Base-by-base conservation (phyloP, 2,113 vertebrate species). In the Rhodinocichla rosea region DNA sequence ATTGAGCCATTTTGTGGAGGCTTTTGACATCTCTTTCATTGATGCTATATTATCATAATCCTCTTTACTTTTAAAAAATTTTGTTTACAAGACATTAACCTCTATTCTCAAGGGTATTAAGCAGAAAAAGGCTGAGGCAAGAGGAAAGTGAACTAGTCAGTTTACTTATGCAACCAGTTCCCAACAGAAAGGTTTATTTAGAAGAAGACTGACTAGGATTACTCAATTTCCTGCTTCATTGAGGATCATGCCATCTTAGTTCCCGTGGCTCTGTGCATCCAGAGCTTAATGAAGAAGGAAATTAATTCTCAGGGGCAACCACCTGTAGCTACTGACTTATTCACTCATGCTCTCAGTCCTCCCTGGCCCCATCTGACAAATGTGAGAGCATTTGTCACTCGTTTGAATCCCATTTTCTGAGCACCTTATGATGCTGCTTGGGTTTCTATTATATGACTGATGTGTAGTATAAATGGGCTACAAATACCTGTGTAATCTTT, bases 211-310 rank as follows among this genome's bases (percentile, higher is more conserved):
- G 64, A 78, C 64, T 83, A 70, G 52, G 83, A 93, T 93, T 86
- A 87, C 64, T 95, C 64, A 92, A 83, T 96, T 96, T 96, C 92
- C 68, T 95, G 93, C 90, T 94, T 96, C 92, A 92, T 56, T 3
- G 27, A 90, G 92, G 90, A 92, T 90, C 85, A 71, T 45, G 60
- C 64, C 76, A 81, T 90, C 47, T 93, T 81, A 90, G 57, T 44
- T 95, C 88, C 88, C 90, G 71, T 89, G 79, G 56, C 83, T 95
- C 68, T 70, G 16, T 59, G 45, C 78, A 47, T 81, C 89, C 94
- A 49, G 49, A 96, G 79, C 56, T 97, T 93, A 96, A 96, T 93
- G 90, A 96, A 88, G 59, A 86, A 45, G 52, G 87, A 97, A 97
- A 94, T 96, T 78, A 94, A 87, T 92, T 97, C 71, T 94, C 85